Evolutionary conservation across 2,113 vertebrate genomes (phyloP).

Genomic region (Cyphomyrus discorhynchus): DNA sequence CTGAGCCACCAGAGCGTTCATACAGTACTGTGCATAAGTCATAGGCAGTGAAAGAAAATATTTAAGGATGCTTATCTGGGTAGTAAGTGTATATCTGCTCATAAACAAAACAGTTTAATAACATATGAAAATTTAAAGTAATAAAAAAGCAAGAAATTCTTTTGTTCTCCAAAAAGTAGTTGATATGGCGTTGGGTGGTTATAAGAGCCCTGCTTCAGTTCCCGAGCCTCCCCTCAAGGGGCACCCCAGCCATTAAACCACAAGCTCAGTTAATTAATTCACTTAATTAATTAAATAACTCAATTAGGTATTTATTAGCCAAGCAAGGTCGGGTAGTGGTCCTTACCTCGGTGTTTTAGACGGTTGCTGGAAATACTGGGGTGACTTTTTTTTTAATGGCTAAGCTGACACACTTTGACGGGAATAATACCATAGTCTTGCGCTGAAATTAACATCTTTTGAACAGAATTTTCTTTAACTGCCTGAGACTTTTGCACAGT

Average conservation of each 20-base stretch:
- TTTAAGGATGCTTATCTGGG: not conserved
- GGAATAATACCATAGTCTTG: not conserved
- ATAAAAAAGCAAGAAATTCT: not conserved
- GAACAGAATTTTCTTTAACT: not conserved
- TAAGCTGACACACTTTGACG: not conserved
- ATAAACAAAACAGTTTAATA: not conserved
- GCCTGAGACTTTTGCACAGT: not conserved
- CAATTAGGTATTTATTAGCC: not conserved
- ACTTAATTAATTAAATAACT: not conserved
- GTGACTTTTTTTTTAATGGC: not conserved
- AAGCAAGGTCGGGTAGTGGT: not conserved
- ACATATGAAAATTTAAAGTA: not conserved
- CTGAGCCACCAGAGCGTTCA: not conserved
- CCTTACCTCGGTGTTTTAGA: not conserved
- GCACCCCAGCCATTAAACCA: not conserved
- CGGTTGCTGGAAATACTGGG: not conserved
- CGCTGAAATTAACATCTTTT: not conserved
- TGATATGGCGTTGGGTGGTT: not conserved
- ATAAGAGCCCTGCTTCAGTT: not conserved
- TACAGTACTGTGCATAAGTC: not conserved
- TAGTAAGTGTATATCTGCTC: not conserved
- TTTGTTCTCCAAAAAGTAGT: not conserved
- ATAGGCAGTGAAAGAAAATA: not conserved
- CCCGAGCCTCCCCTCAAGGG: not conserved
- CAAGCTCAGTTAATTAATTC: not conserved